Percentiles rank a stretch among this genome's conserved stretches.
phyloP scores from a whole-genome alignment of 1,140 invertebrate genomes.

The Aphelinus atriplicis region DNA sequence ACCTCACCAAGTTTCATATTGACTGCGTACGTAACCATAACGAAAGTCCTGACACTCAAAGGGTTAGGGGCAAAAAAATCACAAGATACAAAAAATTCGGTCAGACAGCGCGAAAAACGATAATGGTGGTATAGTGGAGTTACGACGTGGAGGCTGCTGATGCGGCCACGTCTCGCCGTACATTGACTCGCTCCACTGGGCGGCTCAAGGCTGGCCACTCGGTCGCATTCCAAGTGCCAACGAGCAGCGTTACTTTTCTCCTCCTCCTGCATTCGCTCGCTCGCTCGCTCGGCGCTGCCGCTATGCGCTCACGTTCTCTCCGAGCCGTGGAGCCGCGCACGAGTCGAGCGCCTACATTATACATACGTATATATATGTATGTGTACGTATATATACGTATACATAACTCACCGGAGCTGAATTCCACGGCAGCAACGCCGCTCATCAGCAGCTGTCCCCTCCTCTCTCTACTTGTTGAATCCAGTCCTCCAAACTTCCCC shows the following conservation, averaged over 20 bases:
- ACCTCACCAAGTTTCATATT: no score
- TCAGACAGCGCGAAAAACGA: no score
- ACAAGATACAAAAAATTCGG: no score
- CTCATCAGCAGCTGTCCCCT: conserved; percentile 46
- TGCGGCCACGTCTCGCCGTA: conserved; percentile 33
- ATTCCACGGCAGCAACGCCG: conserved; percentile 13
- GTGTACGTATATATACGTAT: neutral
- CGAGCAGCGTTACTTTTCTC: conserved; percentile 46
- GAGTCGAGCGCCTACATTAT: conserved; percentile 1
- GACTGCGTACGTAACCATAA: no score
- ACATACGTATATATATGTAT: neutral
- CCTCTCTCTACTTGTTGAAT: conserved; percentile 49
- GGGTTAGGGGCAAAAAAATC: no score
- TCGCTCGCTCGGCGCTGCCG: conserved; percentile 17
- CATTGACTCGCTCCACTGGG: conserved; percentile 54
- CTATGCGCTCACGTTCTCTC: conserved; percentile 8
- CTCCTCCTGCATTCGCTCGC: conserved; percentile 22
- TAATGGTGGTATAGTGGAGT: no score
- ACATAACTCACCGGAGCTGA: conserved; percentile 17
- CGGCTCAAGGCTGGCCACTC: conserved; percentile 54
- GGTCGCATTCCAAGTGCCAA: conserved; percentile 53
- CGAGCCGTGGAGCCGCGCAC: no score
- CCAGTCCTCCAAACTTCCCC: conserved; percentile 18
- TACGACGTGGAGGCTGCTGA: no score
- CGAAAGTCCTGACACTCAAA: no score